Conservation (phyloP, 2,797 vertebrate species). For the Poliocrania exsul region DNA sequence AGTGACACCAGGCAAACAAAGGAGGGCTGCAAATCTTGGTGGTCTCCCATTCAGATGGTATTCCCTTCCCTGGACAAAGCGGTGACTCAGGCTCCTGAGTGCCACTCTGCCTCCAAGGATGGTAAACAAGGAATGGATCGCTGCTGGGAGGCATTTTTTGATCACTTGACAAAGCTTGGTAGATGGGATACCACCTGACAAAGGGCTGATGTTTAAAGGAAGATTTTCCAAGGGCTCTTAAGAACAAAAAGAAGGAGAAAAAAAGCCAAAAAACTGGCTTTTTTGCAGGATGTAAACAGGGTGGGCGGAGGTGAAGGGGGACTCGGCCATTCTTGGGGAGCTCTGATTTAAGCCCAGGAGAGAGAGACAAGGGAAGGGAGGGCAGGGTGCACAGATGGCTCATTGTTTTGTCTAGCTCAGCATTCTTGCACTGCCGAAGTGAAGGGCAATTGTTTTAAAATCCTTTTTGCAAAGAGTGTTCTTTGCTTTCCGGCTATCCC, state of each 20-base stretch:
- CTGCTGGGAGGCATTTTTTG: slow-evolving; percentile 54
- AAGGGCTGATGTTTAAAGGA: slow-evolving; percentile 43
- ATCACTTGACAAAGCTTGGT: slow-evolving; percentile 51
- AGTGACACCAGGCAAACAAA: slow-evolving; percentile 59
- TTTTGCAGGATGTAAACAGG: slow-evolving; percentile 7
- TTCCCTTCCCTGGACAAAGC: slow-evolving; percentile 59
- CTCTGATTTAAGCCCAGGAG: slow-evolving; percentile 40
- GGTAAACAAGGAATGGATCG: slow-evolving; percentile 33
- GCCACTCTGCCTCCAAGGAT: slow-evolving; percentile 44
- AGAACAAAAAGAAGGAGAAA: neutral
- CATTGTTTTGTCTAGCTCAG: slow-evolving; percentile 49
- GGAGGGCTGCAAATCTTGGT: slow-evolving; percentile 58
- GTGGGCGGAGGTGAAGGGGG: slow-evolving; percentile 43
- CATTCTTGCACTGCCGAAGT: neutral
- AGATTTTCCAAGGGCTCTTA: slow-evolving; percentile 15
- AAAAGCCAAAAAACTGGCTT: neutral
- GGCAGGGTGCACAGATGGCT: slow-evolving; percentile 60
- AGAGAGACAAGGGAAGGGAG: slow-evolving; percentile 25
- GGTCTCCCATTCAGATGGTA: slow-evolving; percentile 64
- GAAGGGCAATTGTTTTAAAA: slow-evolving; percentile 59
- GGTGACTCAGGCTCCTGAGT: slow-evolving; percentile 22
- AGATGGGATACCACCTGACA: slow-evolving; percentile 61
- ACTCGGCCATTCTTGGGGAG: neutral
- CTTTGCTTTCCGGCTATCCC: slow-evolving; percentile 34
- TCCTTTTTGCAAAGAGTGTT: slow-evolving; percentile 30